Evolutionary conservation across 2,113 vertebrate genomes (phyloP), one percentile per base, ranked within the genome.

Genomic region (Loxodonta africana): DNA sequence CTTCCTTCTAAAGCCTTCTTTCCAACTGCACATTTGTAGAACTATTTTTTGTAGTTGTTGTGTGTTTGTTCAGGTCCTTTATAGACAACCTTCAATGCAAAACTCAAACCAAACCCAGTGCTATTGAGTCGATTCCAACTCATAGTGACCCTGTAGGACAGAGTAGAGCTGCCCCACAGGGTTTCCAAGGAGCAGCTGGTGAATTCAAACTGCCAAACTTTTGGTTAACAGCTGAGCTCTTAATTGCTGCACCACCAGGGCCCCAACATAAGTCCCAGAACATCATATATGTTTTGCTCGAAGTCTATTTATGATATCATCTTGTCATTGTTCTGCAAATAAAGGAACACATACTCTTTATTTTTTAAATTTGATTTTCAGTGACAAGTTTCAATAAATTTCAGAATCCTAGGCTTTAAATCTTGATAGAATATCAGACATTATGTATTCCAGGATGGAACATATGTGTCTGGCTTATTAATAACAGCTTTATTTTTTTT

Each of bases 291-390:
- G 37, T 63, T 85, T 92, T 89, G 23, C 53, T 86, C 86, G 73
- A 74, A 74, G n/a, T 78, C 46, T 92, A 12, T 77, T 73, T 93
- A 69, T 78, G 60, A 67, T 15, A 83, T 92, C 33, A 48, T 63
- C 6, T 85, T 78, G 46, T 41, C 60, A 76, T 5, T 80, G 33
- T 23, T 4, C 33, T 80, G 28, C 26, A 71, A 69, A 30, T 46
- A 89, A 85, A 67, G 26, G 28, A 85, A 91, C 21, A 88, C 26
- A 53, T 44, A 8, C 6, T 8, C 69, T 57, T 78, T 89, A 94
- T 94, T 21, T 82, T 95, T 86, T 15, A 76, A 92, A 96, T 3
- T 94, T 83, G 26, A 83, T 93, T 96, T 89, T 25, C 7, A 67
- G 2, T 80, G 63, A 46, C 30, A 76, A 83, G 6, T 15, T 67